Percentiles rank a stretch among this genome's conserved stretches.
phyloP scores from a whole-genome alignment of 2,797 vertebrate genomes.

The Apodemus agrarius region DNA sequence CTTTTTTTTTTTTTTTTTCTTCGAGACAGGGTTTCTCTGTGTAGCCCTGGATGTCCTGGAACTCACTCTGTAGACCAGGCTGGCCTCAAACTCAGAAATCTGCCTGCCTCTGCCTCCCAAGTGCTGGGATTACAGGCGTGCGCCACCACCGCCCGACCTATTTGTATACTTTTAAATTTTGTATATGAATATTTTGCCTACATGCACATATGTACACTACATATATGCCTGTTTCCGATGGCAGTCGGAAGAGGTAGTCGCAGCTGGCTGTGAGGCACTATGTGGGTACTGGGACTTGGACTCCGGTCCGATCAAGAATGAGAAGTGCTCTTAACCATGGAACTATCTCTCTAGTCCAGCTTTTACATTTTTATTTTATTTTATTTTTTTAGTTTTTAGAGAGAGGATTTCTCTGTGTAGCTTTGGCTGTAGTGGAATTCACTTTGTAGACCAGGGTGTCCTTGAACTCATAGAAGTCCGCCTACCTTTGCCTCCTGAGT shows the following conservation, averaged over 20 bases:
- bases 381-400: neutral
- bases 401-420: neutral
- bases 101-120: no score
- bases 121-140: no score
- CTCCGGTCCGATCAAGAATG: neutral
- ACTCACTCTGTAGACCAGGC: no score
- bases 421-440: neutral
- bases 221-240: neutral
- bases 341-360: neutral
- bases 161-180: neutral
- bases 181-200: neutral
- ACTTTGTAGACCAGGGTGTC: neutral
- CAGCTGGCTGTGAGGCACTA: no score
- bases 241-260: neutral
- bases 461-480: neutral
- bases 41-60: no score
- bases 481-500: neutral
- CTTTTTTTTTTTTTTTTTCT: no score
- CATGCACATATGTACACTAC: neutral
- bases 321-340: neutral
- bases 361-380: neutral
- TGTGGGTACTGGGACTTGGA: neutral
- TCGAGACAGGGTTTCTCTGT: no score
- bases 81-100: no score
- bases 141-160: no score